Evolutionary conservation across 2,797 vertebrate species (phyloP).

Genomic region (Rhinogobio ventralis): DNA sequence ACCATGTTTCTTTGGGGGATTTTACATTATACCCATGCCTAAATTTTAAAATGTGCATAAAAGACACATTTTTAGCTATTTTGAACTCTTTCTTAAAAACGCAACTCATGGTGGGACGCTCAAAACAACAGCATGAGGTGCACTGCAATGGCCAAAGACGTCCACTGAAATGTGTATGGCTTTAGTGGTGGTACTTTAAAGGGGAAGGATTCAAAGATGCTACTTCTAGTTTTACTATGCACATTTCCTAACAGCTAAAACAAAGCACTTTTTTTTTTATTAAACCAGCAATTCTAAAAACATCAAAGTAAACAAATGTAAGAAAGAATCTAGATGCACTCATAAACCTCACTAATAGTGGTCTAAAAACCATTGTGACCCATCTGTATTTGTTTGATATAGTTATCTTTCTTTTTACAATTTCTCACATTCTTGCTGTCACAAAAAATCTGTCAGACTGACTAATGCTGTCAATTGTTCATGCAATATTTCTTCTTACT

Average conservation of each 20-base stretch:
- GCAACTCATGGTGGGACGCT: background rate
- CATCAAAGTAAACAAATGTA: background rate
- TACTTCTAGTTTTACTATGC: background rate
- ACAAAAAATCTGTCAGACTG: slow-evolving; percentile 15
- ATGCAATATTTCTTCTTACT: slow-evolving; percentile 22
- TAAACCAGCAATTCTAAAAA: background rate
- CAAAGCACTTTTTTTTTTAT: background rate
- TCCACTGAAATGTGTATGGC: background rate
- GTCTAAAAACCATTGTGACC: background rate
- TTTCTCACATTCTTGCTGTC: slow-evolving; percentile 5
- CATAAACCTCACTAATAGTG: background rate
- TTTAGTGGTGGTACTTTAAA: background rate
- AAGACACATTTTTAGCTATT: background rate
- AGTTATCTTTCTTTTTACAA: background rate
- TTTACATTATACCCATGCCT: background rate
- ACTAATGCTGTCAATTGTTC: slow-evolving; percentile 31
- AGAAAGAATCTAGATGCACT: background rate
- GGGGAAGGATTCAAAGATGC: background rate
- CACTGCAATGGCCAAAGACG: background rate
- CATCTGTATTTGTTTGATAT: background rate
- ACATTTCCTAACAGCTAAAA: background rate
- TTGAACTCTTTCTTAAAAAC: background rate
- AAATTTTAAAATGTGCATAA: background rate
- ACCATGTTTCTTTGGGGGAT: background rate
- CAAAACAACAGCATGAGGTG: background rate